A percentile compares a stretch with the other conserved stretches of the same genome.
Evolutionary conservation across 2,888 invertebrate genomes (phyloP).

Genomic region (Machimus atricapillus): DNA sequence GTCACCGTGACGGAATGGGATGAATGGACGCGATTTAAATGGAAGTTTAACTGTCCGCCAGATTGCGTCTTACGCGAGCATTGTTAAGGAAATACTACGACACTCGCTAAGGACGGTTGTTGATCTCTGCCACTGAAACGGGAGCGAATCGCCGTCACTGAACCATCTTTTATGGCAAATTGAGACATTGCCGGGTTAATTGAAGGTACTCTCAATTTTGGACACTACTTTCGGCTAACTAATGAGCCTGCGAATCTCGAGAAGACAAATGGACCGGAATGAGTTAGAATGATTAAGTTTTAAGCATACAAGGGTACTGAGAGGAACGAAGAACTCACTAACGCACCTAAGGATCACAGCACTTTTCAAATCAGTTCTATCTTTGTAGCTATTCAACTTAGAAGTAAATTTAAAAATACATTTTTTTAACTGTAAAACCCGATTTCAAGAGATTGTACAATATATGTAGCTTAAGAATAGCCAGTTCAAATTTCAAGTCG

Average conservation of each 20-base stretch:
- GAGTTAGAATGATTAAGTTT: background rate
- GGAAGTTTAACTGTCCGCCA: slow-evolving; percentile 42
- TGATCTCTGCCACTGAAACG: slow-evolving; percentile 6
- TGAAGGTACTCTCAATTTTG: background rate
- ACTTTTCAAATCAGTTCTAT: too few relatives aligned
- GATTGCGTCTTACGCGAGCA: background rate
- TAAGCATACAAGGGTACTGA: background rate
- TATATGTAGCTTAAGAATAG: too few relatives aligned
- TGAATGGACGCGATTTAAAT: slow-evolving; percentile 51
- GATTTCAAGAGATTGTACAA: too few relatives aligned
- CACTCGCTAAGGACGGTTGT: slow-evolving; percentile 16
- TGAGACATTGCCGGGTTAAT: background rate
- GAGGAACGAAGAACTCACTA: too few relatives aligned
- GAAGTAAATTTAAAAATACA: too few relatives aligned
- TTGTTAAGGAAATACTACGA: slow-evolving; percentile 18
- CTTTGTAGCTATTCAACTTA: too few relatives aligned
- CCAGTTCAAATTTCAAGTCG: too few relatives aligned
- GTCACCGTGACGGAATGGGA: slow-evolving; percentile 41
- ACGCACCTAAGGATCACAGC: too few relatives aligned
- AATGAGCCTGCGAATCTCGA: background rate
- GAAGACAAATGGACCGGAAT: background rate
- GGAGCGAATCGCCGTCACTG: background rate
- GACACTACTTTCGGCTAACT: background rate
- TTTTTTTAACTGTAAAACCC: too few relatives aligned
- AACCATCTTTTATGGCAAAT: background rate